A percentile compares a stretch with the other conserved stretches of the same genome.
These are phyloP conservation scores for Cinara cedri DNA, from an alignment of 2,888 invertebrate species.

Conservation along the genomic window DNA sequence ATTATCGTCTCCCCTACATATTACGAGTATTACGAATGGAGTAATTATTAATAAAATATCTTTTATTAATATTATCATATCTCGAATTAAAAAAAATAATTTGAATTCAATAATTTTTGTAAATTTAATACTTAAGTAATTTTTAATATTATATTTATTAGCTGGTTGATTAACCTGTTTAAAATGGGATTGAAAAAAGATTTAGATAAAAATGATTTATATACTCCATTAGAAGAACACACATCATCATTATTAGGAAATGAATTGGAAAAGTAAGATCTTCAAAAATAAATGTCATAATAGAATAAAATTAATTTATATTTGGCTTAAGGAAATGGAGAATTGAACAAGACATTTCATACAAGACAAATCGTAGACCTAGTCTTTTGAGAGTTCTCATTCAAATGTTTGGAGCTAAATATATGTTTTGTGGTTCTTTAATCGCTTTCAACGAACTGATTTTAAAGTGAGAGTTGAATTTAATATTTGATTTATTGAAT, in stretches of 20 bases:
- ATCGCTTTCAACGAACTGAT: conserved; percentile 70
- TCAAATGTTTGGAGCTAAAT: conserved; percentile 70
- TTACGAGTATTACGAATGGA: no score
- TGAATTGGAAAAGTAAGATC: conserved; percentile 70
- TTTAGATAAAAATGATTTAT: conserved; percentile 76
- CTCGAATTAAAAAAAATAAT: no score
- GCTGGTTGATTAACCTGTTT: conserved; percentile 81
- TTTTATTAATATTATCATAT: no score
- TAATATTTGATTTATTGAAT: no score
- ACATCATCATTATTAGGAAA: conserved; percentile 73
- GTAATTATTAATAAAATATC: no score
- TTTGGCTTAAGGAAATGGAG: conserved; percentile 67
- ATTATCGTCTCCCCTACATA: no score
- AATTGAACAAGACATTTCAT: conserved; percentile 66
- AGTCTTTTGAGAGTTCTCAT: conserved; percentile 69
- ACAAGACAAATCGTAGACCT: conserved; percentile 66
- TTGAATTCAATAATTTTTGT: no score
- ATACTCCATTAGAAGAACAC: conserved; percentile 73
- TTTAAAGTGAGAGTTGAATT: conserved; percentile 66
- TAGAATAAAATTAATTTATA: background rate
- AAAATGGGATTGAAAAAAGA: conserved; percentile 75
- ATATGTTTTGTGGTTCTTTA: conserved; percentile 71
- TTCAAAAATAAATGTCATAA: background rate
- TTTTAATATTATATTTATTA: conserved; percentile 62
- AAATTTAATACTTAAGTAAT: background rate